Percentiles rank a stretch among this genome's conserved stretches.
Evolutionary conservation across 2,888 invertebrate species (phyloP).

Genomic region (Coelogynopora nodosa): DNA sequence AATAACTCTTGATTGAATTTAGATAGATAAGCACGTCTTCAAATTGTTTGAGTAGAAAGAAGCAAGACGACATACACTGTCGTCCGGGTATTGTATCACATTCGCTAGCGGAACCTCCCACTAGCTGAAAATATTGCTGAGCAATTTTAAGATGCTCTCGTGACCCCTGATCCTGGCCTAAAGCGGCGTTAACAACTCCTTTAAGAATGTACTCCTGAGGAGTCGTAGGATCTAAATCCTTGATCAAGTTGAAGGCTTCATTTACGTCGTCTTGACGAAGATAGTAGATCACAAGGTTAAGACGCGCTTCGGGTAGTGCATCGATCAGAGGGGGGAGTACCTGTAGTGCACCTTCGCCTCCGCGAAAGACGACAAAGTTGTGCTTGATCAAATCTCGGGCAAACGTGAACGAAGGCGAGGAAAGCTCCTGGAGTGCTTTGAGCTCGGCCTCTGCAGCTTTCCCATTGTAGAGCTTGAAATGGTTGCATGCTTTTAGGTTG

Average conservation of each 20-base stretch:
- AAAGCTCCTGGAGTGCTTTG: slow-evolving; percentile 72
- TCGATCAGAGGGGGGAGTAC: slow-evolving; percentile 84
- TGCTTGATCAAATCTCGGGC: slow-evolving; percentile 88
- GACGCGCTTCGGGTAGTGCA: slow-evolving; percentile 88
- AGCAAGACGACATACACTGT: no score
- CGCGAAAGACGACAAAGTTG: slow-evolving; percentile 84
- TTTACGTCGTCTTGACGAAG: slow-evolving; percentile 76
- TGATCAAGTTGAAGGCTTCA: slow-evolving; percentile 81
- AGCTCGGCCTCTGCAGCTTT: slow-evolving; percentile 86
- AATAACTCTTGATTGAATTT: slow-evolving; percentile 93
- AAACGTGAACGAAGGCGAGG: slow-evolving; percentile 69
- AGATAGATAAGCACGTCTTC: slow-evolving; percentile 93
- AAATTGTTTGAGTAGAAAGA: slow-evolving; percentile 85
- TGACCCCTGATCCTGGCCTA: slow-evolving; percentile 85
- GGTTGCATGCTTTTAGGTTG: slow-evolving; percentile 82
- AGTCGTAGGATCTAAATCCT: slow-evolving; percentile 83
- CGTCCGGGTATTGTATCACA: no score
- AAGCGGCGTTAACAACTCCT: slow-evolving; percentile 86
- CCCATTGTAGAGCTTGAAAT: slow-evolving; percentile 82
- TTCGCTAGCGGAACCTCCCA: no score
- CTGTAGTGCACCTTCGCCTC: slow-evolving; percentile 88
- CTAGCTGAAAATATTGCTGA: slow-evolving; percentile 89
- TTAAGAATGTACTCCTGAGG: slow-evolving; percentile 93
- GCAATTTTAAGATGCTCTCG: slow-evolving; percentile 88
- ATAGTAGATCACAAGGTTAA: slow-evolving; percentile 90